Base-by-base conservation (phyloP, 2,113 vertebrate genomes). In the Plotosus lineatus region DNA sequence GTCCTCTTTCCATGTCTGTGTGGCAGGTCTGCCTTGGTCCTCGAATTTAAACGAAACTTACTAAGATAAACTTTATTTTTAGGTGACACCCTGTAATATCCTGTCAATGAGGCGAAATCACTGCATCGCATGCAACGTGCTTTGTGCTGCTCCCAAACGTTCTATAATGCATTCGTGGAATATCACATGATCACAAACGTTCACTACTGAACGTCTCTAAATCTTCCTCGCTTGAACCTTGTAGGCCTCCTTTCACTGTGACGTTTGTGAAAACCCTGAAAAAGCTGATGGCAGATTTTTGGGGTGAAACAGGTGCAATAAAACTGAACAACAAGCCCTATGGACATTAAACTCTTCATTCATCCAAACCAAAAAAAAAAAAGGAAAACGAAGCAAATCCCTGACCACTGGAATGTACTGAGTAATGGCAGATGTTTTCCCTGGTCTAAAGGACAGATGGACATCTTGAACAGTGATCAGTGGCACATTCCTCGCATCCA, bases 51-150 rank as follows among this genome's bases (percentile, higher is more conserved):
- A 77, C 60, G 75, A 82, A 84, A 71, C 77, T 21, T 72, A 68
- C 40, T 80, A 73, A 77, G 48, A 31, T 84, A 38, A 36, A n/a
- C 4, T 77, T 84, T 76, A 53, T 44, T 85, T 85, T 66, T 74
- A 44, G 4, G 4, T 38, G 82, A 75, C 61, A 66, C 72, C 28
- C 66, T 38, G 79, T 72, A 40, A 46, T 66, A 77, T 56, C 38
- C 55, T 63, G 60, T 78, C 48, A 68, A 79, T 60, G 55, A 81
- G 75, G 60, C 46, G 40, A 76, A 85, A 84, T 84, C 46, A 48
- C 71, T 40, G 42, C 56, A 68, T 58, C 7, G 53, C 71, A 72
- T 75, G 60, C 42, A 82, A 79, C 17, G 28, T 48, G 44, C 74
- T 75, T 33, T 33, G 65, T 66, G 66, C 55, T 46, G 78, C 50